Percentiles rank a stretch among this genome's conserved stretches.
These are phyloP conservation scores for Cartodere bifasciata DNA, from an alignment of 2,888 invertebrate genomes.

Conservation along the genomic window DNA sequence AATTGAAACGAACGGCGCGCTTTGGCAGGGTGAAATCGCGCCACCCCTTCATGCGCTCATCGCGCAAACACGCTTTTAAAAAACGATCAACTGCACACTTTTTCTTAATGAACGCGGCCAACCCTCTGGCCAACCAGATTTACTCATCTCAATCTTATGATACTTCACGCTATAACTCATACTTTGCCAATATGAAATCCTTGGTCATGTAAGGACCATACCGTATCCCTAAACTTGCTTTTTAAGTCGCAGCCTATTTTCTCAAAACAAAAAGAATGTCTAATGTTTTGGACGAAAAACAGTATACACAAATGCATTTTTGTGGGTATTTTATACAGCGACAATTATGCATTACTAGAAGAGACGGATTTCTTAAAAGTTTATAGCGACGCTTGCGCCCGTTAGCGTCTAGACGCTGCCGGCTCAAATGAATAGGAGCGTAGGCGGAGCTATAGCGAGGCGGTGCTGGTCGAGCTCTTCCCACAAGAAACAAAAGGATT, in stretches of 20 bases:
- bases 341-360: no score
- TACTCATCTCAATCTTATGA: conserved; percentile 23
- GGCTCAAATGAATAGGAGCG: conserved; percentile 31
- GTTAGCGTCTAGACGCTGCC: conserved; percentile 26
- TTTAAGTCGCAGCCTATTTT: no score
- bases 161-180: conserved; percentile 19
- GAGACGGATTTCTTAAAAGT: conserved; percentile 19
- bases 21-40: conserved; percentile 23
- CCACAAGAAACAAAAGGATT: conserved; percentile 34
- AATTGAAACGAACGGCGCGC: conserved; percentile 1
- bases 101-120: conserved; percentile 31
- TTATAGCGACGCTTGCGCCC: conserved; percentile 27
- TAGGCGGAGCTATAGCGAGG: conserved; percentile 33
- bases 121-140: conserved; percentile 32
- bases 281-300: no score
- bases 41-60: conserved; percentile 32
- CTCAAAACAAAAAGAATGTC: no score
- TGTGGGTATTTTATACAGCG: no score
- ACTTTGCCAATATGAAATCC: conserved; percentile 12
- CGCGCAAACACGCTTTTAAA: conserved; percentile 29
- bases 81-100: conserved; percentile 30
- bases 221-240: no score
- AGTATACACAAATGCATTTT: no score
- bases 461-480: conserved; percentile 32
- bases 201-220: no score